A percentile compares a stretch with the other conserved stretches of the same genome.
Conservation (phyloP, 2,888 invertebrate genomes). For the Schizaphis graminum region DNA sequence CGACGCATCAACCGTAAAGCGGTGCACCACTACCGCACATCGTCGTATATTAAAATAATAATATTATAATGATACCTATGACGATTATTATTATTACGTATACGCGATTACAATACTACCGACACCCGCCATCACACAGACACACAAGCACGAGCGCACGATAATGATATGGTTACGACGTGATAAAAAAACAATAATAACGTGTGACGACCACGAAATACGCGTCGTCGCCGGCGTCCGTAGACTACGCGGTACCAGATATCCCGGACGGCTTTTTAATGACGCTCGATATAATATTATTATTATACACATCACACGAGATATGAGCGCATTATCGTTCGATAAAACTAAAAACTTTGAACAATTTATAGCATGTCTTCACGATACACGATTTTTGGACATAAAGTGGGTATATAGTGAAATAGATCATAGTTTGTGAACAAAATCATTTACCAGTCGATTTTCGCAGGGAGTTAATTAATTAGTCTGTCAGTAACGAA, state of each 20-base stretch:
- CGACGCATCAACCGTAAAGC: not conserved
- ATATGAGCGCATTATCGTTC: not conserved
- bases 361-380: too few species aligned
- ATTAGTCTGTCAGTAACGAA: not conserved
- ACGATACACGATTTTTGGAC: too few species aligned
- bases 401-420: too few species aligned
- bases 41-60: not conserved
- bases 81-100: not conserved
- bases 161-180: not conserved
- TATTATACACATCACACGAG: not conserved
- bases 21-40: conserved; percentile 1
- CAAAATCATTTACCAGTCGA: too few species aligned
- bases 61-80: not conserved
- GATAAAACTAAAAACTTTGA: too few species aligned
- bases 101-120: not conserved
- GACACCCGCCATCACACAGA: not conserved
- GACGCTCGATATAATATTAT: not conserved
- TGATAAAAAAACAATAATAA: not conserved
- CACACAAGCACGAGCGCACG: not conserved
- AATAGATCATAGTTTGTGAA: too few species aligned
- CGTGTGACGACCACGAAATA: not conserved
- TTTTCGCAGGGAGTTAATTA: not conserved
- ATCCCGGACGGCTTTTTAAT: not conserved
- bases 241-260: not conserved
- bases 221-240: not conserved